phyloP scores from a whole-genome alignment of 2,797 vertebrate genomes.

The Threskiornis aethiopicus region DNA sequence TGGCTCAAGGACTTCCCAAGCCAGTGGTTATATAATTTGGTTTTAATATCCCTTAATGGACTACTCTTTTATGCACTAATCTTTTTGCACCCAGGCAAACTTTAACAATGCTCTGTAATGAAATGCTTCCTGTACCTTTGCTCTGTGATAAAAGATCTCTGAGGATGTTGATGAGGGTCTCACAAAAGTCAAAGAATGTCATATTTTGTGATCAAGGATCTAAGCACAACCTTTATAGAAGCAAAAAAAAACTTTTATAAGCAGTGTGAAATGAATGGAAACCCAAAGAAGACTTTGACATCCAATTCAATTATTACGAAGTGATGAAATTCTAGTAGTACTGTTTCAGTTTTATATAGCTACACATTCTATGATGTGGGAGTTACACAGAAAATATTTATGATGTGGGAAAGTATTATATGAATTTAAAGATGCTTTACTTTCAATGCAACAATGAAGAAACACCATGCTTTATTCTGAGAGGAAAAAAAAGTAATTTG shows the following conservation, averaged over 20 bases:
- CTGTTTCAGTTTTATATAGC: not conserved
- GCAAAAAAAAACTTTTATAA: not conserved
- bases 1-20: not conserved
- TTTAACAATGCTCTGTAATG: not conserved
- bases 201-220: not conserved
- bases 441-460: not conserved
- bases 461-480: not conserved
- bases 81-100: not conserved
- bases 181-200: not conserved
- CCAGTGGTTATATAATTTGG: not conserved
- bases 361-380: not conserved
- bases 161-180: not conserved
- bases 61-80: rapidly evolving
- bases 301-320: not conserved
- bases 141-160: not conserved
- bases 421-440: not conserved
- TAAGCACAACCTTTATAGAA: not conserved
- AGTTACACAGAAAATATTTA: not conserved
- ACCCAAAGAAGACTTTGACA: not conserved
- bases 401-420: not conserved
- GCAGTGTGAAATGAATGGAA: not conserved
- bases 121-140: not conserved
- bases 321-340: not conserved
- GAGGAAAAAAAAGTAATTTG: not conserved
- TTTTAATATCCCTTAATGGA: not conserved